These are phyloP conservation scores for Acronicta aceris DNA, from an alignment of 2,888 invertebrate genomes.

Conservation along the genomic window DNA sequence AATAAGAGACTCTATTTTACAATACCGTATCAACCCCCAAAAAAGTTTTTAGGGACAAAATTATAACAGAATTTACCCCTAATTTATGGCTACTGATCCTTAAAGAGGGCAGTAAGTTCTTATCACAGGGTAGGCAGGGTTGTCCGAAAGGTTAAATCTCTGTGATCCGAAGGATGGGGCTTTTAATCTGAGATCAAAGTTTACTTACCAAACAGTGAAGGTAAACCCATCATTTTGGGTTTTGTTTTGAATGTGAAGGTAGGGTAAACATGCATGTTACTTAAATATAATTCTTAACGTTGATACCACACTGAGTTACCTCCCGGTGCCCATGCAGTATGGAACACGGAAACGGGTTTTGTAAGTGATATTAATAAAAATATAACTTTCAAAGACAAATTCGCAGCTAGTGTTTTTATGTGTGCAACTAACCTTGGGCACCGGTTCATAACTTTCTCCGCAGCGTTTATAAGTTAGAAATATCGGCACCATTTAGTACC, in stretches of 20 bases:
- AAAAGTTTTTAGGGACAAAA: neutral
- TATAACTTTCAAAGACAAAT: too few relatives aligned
- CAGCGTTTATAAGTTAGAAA: too few relatives aligned
- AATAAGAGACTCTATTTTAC: neutral
- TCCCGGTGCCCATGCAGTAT: too few relatives aligned
- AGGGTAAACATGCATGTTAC: neutral
- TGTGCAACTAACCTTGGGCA: too few relatives aligned
- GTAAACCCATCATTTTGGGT: constrained; percentile 1
- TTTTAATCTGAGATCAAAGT: constrained; percentile 2
- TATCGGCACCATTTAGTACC: too few relatives aligned
- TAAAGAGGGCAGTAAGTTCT: neutral
- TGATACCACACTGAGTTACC: too few relatives aligned
- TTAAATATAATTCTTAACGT: neutral
- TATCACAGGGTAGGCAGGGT: constrained; percentile 1
- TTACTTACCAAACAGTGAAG: neutral
- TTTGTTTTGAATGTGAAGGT: neutral
- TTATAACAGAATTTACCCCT: neutral
- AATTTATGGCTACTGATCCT: neutral
- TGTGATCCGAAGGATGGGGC: neutral
- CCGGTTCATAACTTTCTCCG: too few relatives aligned
- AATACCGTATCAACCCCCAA: neutral
- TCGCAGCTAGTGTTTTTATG: too few relatives aligned
- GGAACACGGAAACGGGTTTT: too few relatives aligned
- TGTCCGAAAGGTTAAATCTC: neutral
- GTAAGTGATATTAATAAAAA: too few relatives aligned